Conservation (phyloP, 2,888 invertebrate genomes). For the Scaptomyza caliginosa region DNA sequence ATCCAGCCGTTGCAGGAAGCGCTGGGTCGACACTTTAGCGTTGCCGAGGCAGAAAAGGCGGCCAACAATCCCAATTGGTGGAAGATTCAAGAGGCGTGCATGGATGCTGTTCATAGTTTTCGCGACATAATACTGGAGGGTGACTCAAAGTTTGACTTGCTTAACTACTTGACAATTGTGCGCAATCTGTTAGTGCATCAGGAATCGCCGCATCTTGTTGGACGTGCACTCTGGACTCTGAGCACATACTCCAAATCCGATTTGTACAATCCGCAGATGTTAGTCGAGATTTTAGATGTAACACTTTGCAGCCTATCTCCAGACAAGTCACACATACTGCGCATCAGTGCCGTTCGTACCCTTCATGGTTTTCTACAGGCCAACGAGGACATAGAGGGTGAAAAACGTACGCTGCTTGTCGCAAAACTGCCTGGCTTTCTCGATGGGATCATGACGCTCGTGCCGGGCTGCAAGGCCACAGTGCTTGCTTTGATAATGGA, state of each 20-base stretch:
- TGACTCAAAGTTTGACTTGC: constrained; percentile 82
- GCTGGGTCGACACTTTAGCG: constrained; percentile 86
- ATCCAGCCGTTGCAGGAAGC: constrained; percentile 86
- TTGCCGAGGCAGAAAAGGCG: constrained; percentile 85
- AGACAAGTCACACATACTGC: constrained; percentile 81
- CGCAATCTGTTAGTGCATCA: constrained; percentile 81
- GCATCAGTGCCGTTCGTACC: constrained; percentile 82
- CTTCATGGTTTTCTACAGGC: constrained; percentile 84
- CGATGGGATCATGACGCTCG: constrained; percentile 84
- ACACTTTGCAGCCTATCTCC: constrained; percentile 79
- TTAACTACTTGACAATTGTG: constrained; percentile 83
- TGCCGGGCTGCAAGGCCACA: constrained; percentile 85
- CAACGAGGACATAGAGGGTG: constrained; percentile 84
- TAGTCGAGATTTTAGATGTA: constrained; percentile 81
- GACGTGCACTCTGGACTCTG: constrained; percentile 83
- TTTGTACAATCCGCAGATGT: constrained; percentile 82
- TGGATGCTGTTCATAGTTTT: constrained; percentile 87
- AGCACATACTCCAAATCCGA: constrained; percentile 83
- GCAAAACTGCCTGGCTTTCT: constrained; percentile 85
- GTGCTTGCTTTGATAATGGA: constrained; percentile 85
- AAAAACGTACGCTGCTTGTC: constrained; percentile 83
- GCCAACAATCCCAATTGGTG: constrained; percentile 86
- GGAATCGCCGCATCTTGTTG: constrained; percentile 81
- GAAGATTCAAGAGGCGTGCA: constrained; percentile 88
- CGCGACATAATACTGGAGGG: constrained; percentile 83